Evolutionary conservation across 1,140 invertebrate genomes (phyloP).

Genomic region (Ylistrum balloti): DNA sequence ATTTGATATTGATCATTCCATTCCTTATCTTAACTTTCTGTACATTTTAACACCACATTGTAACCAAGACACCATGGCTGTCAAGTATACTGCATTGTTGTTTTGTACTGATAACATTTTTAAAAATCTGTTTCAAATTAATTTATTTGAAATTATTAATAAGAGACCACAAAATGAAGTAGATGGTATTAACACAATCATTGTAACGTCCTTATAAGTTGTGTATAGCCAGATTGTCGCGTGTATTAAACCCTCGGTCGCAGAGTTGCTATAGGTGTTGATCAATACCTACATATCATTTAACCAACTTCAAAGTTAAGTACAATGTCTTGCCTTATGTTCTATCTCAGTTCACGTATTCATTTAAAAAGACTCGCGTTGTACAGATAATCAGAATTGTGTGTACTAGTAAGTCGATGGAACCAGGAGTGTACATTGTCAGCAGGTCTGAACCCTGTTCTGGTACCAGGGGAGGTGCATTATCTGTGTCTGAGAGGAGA

Average conservation of each 20-base stretch:
- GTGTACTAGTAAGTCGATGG: not conserved
- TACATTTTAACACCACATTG: not conserved
- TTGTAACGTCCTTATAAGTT: not conserved
- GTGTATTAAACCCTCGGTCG: not conserved
- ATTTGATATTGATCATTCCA: too few relatives aligned
- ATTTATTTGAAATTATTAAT: not conserved
- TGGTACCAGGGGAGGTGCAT: not conserved
- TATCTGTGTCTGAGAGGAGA: not conserved
- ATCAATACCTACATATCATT: not conserved
- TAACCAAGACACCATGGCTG: not conserved
- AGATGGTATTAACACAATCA: not conserved
- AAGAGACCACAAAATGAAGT: not conserved
- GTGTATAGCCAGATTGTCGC: not conserved
- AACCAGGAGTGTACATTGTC: not conserved
- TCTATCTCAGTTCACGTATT: not conserved
- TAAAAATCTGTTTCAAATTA: not conserved
- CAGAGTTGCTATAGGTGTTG: not conserved
- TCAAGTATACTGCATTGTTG: not conserved
- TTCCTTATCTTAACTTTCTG: too few relatives aligned
- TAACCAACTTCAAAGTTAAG: constrained; percentile 35
- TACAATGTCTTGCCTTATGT: constrained; percentile 15
- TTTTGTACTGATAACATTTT: not conserved
- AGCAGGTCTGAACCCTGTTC: not conserved
- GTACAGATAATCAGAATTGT: not conserved
- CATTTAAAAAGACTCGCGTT: not conserved